A percentile compares a stretch with the other conserved stretches of the same genome.
These are phyloP conservation scores for Thysanoteuthis rhombus DNA, from an alignment of 2,888 invertebrate species.

Conservation along the genomic window DNA sequence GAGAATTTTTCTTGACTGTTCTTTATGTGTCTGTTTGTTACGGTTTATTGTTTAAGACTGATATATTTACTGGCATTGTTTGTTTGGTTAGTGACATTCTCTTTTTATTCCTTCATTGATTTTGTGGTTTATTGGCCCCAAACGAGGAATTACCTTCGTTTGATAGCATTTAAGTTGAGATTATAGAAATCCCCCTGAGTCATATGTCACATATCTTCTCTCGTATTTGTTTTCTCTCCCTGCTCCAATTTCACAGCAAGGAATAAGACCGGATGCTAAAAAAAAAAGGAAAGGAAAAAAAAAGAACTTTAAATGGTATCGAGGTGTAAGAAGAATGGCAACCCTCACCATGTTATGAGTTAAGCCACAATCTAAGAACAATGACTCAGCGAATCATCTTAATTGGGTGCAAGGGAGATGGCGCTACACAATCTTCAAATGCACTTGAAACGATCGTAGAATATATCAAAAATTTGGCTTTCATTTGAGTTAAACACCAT, in stretches of 20 bases:
- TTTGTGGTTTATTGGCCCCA: not conserved
- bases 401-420: too few species aligned
- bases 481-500: too few species aligned
- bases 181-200: not conserved
- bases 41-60: not conserved
- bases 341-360: not conserved
- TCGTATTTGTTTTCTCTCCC: not conserved
- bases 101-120: not conserved
- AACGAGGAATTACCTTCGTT: slow-evolving; percentile 12
- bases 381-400: too few species aligned
- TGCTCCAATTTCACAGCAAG: not conserved
- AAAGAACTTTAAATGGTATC: not conserved
- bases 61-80: not conserved
- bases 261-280: not conserved
- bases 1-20: not conserved
- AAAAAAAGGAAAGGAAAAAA: not conserved
- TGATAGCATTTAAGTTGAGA: not conserved
- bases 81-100: not conserved
- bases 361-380: too few species aligned
- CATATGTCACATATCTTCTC: not conserved
- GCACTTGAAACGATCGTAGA: too few species aligned
- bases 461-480: too few species aligned
- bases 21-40: not conserved
- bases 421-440: too few species aligned
- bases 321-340: not conserved